These are phyloP conservation scores for Spisula solida DNA, from an alignment of 2,888 invertebrate species.

Conservation along the genomic window DNA sequence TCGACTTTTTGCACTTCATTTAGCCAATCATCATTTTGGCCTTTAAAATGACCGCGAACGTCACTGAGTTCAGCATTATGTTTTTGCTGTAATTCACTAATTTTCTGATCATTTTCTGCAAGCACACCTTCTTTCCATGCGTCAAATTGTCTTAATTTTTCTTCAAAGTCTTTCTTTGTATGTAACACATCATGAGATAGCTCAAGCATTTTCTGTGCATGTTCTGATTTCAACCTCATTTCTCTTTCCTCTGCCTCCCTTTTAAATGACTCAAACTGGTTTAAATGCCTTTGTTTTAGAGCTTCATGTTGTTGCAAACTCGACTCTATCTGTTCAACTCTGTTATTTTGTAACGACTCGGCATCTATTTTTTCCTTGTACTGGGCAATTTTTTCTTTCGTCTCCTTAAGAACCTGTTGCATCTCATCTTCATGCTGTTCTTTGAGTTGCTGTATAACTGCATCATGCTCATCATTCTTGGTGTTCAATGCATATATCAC, in stretches of 20 bases:
- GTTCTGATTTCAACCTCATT: conserved; percentile 79
- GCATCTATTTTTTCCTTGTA: conserved; percentile 80
- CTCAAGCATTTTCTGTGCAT: conserved; percentile 82
- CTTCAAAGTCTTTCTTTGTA: conserved; percentile 85
- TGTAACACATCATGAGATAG: conserved; percentile 84
- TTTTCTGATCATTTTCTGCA: conserved; percentile 78
- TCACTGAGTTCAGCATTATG: conserved; percentile 83
- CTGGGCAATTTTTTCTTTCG: conserved; percentile 82
- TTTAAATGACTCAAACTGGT: conserved; percentile 82
- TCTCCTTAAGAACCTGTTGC: conserved; percentile 84
- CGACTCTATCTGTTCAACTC: conserved; percentile 80
- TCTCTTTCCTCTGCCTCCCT: conserved; percentile 80
- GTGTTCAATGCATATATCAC: conserved; percentile 88
- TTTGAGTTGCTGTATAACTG: conserved; percentile 83
- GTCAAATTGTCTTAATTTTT: conserved; percentile 81
- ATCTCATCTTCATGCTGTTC: conserved; percentile 87
- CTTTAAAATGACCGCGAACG: conserved; percentile 75
- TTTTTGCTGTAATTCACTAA: conserved; percentile 79
- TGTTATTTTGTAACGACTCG: conserved; percentile 77
- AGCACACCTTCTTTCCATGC: conserved; percentile 79
- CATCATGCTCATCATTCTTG: conserved; percentile 87
- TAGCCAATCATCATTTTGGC: conserved; percentile 80
- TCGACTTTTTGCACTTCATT: conserved; percentile 80
- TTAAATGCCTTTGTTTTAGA: conserved; percentile 77
- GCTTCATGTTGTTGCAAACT: conserved; percentile 79